These are phyloP conservation scores for Columba guinea DNA, from an alignment of 2,797 vertebrate species.

Conservation along the genomic window DNA sequence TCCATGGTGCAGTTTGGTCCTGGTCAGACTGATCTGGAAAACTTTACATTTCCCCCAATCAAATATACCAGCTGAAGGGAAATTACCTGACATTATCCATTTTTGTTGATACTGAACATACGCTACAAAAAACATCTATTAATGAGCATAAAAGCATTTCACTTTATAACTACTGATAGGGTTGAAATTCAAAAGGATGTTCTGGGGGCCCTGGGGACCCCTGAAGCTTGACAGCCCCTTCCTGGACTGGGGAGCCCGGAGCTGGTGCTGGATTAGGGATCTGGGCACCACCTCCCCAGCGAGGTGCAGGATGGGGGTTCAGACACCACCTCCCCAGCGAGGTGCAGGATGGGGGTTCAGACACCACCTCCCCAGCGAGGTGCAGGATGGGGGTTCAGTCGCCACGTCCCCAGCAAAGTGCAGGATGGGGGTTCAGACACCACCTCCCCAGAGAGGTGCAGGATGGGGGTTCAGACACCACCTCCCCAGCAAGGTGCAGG, in stretches of 20 bases:
- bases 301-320: no score
- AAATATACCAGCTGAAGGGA: no score
- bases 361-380: no score
- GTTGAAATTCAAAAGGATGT: neutral
- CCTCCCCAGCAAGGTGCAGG: no score
- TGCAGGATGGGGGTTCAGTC: no score
- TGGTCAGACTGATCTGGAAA: neutral
- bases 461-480: no score
- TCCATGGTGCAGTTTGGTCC: neutral
- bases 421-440: no score
- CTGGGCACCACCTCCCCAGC: no score
- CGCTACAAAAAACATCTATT: fast-evolving
- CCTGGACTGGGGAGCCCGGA: neutral
- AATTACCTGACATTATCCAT: fast-evolving
- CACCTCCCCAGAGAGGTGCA: no score
- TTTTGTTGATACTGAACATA: neutral
- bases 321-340: no score
- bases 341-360: no score
- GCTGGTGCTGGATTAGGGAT: neutral
- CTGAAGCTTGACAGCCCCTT: neutral
- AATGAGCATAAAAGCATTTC: neutral
- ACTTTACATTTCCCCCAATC: neutral
- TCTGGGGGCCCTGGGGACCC: neutral
- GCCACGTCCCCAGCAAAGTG: no score
- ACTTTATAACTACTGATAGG: neutral